Conservation (phyloP, 1,140 invertebrate species). For the Tetranychus cinnabarinus region DNA sequence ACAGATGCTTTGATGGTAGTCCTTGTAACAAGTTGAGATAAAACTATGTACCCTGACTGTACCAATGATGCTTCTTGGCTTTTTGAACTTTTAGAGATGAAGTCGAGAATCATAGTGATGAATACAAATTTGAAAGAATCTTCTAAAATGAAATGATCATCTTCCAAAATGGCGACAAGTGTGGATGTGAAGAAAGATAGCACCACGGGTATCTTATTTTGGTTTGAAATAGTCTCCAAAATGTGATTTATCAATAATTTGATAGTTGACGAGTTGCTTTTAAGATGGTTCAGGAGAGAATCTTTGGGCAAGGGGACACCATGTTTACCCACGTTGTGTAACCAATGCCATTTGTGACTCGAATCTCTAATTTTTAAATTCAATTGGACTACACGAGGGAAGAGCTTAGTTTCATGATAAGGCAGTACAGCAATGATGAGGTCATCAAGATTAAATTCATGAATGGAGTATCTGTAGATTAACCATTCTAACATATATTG, state of each 20-base stretch:
- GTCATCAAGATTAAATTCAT: conserved; percentile 57
- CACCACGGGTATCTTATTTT: background rate
- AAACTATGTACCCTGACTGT: background rate
- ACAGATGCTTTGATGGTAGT: background rate
- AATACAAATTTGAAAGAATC: background rate
- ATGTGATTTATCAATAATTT: conserved; percentile 37
- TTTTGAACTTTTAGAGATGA: background rate
- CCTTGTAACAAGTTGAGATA: background rate
- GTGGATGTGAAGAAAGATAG: background rate
- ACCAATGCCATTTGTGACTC: conserved; percentile 48
- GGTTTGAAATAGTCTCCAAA: background rate
- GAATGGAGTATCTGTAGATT: conserved; percentile 47
- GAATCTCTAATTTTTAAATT: conserved; percentile 28
- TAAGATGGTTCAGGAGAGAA: conserved; percentile 43
- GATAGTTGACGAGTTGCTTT: conserved; percentile 38
- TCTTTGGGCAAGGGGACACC: conserved; percentile 41
- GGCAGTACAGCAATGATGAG: conserved; percentile 57
- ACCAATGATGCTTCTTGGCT: background rate
- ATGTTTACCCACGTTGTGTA: conserved; percentile 41
- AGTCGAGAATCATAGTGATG: background rate
- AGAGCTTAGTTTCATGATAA: conserved; percentile 71
- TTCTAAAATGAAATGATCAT: background rate
- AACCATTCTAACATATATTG: conserved; percentile 85
- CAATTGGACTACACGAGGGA: conserved; percentile 53
- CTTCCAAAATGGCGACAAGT: background rate